Percentiles rank a stretch among this genome's conserved stretches.
Evolutionary conservation across 1,140 invertebrate species (phyloP).

Genomic region (Drosophila erecta): DNA sequence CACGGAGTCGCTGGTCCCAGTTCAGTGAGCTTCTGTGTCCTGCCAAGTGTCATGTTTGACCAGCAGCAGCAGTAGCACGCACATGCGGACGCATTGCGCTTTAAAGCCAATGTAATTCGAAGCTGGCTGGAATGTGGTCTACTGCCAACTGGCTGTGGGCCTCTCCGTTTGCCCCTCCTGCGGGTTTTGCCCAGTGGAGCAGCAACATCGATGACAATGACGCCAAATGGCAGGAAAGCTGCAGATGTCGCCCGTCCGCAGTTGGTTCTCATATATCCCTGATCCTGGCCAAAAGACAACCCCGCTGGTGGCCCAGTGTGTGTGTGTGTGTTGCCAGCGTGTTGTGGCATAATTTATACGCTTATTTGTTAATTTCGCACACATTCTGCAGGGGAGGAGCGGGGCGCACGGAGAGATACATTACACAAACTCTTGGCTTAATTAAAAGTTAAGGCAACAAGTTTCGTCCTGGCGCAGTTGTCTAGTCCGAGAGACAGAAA

Average conservation of each 20-base stretch:
- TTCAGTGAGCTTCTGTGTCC: conserved; percentile 1
- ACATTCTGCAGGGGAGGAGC: conserved; percentile 40
- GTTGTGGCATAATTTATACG: conserved; percentile 77
- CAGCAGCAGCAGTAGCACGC: conserved; percentile 50
- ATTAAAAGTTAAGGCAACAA: conserved; percentile 75
- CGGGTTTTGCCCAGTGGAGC: conserved; percentile 3
- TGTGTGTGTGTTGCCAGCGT: conserved; percentile 43
- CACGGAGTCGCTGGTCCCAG: conserved; percentile 9
- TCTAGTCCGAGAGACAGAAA: not conserved
- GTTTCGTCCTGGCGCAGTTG: conserved; percentile 14
- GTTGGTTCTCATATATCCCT: conserved; percentile 67
- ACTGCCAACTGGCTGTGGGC: conserved; percentile 16
- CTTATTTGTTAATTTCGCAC: conserved; percentile 77
- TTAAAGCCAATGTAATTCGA: conserved; percentile 75
- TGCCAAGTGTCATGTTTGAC: conserved; percentile 69
- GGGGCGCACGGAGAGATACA: conserved; percentile 32
- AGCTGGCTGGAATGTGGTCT: conserved; percentile 46
- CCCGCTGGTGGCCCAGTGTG: not conserved
- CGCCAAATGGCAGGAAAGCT: conserved; percentile 50
- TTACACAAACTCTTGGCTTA: conserved; percentile 72
- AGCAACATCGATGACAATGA: conserved; percentile 63
- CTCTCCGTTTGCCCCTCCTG: not conserved
- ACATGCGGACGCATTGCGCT: conserved; percentile 32
- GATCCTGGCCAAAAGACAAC: conserved; percentile 27
- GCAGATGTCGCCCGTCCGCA: conserved; percentile 49